Base-by-base conservation (phyloP, 2,888 invertebrate genomes). In the Oligia strigilis region DNA sequence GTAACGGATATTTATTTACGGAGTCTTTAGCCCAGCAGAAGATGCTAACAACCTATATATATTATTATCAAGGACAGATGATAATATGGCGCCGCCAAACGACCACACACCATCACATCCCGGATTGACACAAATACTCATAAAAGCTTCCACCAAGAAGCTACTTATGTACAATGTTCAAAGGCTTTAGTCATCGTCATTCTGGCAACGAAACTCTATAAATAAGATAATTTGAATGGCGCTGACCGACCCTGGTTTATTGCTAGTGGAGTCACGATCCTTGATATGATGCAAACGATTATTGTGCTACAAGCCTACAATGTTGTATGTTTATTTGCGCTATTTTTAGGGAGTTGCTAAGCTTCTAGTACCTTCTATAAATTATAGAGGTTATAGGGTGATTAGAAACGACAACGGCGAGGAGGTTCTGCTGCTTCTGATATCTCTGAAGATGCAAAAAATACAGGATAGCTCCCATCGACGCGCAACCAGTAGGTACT, bases 221-320 rank as follows among this genome's bases (percentile, higher is more conserved):
- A 91, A 90, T 88, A 84, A 88, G 85, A 77, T 79, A 70, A 89
- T 91, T 90, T 87, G 89, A 90, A 91, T 92, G 89, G 23, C 87
- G 81, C 80, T 75, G 83, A 77, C 83, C 73, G 70, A 64, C n/a
- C 67, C 40, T 36, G 70, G 71, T 52, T 82, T 75, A 84, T 92
- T 89, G 80, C 83, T 84, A 90, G 75, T 76, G 67, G 52, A 72
- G 77, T 86, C 92, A 91, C 90, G 91, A 85, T 40, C 72, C 71
- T 60, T 64, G 76, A 78, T 88, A 87, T 87, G 85, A 88, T 83
- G 55, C 75, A 73, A 77, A 80, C 80, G 75, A 64, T 78, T 77
- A 81, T 66, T 75, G 64, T 55, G 40, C 0, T 49, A 72, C 29
- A 29, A 29, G 29, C 29, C 29, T 29, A 29, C 60, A 65, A 23